phyloP scores from a whole-genome alignment of 2,113 vertebrate genomes.

The Pteruthius melanotis region DNA sequence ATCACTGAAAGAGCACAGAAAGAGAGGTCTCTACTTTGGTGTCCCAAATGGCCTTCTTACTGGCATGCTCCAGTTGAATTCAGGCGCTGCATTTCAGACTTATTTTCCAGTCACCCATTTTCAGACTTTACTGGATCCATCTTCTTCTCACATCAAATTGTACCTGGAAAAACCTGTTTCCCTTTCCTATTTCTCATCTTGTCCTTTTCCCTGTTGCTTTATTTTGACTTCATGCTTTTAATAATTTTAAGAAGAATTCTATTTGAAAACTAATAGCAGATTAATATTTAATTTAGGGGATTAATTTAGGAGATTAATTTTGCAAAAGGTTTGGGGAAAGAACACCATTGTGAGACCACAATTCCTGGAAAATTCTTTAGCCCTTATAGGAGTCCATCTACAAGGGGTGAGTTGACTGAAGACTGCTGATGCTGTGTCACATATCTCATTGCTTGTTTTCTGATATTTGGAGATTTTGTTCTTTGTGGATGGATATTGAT shows the following conservation, averaged over 20 bases:
- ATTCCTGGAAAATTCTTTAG: not conserved
- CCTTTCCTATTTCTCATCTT: not conserved
- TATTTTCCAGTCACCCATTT: accelerated
- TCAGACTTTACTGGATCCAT: not conserved
- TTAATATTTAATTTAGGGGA: not conserved
- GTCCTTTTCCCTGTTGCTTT: not conserved
- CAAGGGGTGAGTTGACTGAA: not conserved
- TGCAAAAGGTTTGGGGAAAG: not conserved
- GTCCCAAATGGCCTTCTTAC: not conserved
- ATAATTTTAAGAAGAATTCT: not conserved
- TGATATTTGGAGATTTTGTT: not conserved
- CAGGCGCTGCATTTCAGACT: not conserved
- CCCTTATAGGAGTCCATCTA: not conserved
- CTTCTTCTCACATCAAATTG: not conserved
- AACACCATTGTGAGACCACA: not conserved
- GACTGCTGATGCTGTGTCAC: not conserved
- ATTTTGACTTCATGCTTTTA: not conserved
- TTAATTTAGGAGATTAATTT: not conserved
- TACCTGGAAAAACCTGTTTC: not conserved
- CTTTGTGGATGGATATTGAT: accelerated
- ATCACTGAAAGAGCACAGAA: not conserved
- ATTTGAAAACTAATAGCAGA: not conserved
- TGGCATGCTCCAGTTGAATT: not conserved
- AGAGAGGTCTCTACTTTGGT: not conserved
- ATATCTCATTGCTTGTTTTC: not conserved